Percentiles rank a stretch among this genome's conserved stretches.
Evolutionary conservation across 1,140 invertebrate species (phyloP).

Genomic region (Atta cephalotes): DNA sequence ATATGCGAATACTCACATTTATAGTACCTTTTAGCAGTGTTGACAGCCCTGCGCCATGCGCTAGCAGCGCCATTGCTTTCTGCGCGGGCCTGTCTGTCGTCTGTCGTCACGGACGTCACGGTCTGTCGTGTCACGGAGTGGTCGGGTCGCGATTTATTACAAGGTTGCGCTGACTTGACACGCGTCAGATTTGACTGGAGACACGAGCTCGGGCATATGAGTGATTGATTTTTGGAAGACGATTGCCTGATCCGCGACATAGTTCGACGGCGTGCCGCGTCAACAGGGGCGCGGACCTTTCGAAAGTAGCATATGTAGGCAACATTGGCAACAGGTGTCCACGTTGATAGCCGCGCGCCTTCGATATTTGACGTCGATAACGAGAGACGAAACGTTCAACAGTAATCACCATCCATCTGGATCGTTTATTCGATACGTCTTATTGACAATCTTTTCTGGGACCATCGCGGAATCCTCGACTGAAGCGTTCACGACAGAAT

Average conservation of each 20-base stretch:
- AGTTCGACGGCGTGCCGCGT: not conserved
- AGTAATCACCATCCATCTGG: not conserved
- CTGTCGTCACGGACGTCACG: slow-evolving; percentile 20
- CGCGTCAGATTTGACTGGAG: not conserved
- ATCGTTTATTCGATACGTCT: not conserved
- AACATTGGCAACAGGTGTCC: slow-evolving; percentile 75
- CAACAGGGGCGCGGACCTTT: slow-evolving; percentile 53
- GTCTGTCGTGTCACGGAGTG: not conserved
- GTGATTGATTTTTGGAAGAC: not conserved
- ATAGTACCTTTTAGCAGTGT: no score
- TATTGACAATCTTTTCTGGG: not conserved
- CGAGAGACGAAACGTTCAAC: not conserved
- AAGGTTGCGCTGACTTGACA: slow-evolving; percentile 36
- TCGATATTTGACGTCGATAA: not conserved
- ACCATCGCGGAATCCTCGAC: not conserved
- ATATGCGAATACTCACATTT: no score
- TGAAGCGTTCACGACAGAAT: slow-evolving; percentile 79
- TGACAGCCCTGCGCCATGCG: no score
- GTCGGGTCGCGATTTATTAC: not conserved
- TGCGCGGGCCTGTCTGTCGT: not conserved
- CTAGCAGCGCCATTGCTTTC: slow-evolving; percentile 37
- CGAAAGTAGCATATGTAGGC: slow-evolving; percentile 33
- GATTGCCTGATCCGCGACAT: not conserved
- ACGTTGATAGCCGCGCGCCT: slow-evolving; percentile 58
- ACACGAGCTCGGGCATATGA: not conserved